These are phyloP conservation scores for Caenorhabditis parvicauda DNA, from an alignment of 2,888 invertebrate genomes.

Conservation along the genomic window DNA sequence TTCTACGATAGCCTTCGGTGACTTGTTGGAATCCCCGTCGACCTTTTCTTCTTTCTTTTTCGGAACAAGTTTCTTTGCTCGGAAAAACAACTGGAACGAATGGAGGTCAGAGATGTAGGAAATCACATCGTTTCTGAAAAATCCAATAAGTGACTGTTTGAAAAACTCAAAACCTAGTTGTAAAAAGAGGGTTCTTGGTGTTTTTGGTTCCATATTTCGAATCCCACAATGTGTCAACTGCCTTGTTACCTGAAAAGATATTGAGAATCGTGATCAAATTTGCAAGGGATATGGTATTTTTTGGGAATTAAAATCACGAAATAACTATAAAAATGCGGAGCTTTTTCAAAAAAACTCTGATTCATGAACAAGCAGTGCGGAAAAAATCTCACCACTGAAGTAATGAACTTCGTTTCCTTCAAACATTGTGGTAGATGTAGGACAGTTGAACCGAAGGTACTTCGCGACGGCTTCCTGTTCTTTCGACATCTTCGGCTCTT, in stretches of 20 bases:
- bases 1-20: conserved; percentile 55
- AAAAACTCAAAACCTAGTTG: conserved; percentile 68
- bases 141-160: neutral
- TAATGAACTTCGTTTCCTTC: conserved; percentile 93
- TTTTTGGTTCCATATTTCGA: conserved; percentile 78
- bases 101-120: conserved; percentile 32
- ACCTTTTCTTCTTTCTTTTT: conserved; percentile 54
- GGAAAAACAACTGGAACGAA: conserved; percentile 48
- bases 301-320: neutral
- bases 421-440: conserved; percentile 91
- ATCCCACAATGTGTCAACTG: conserved; percentile 84
- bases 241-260: conserved; percentile 68
- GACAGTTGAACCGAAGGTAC: conserved; percentile 88
- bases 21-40: conserved; percentile 14
- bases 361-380: conserved; percentile 4
- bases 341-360: no score
- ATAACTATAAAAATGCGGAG: neutral
- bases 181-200: conserved; percentile 76
- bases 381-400: conserved; percentile 75
- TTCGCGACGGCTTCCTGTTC: conserved; percentile 85
- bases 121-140: conserved; percentile 19
- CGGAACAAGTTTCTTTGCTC: conserved; percentile 56
- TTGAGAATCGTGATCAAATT: neutral
- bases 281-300: conserved; percentile 6
- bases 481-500: conserved; percentile 22